Base-by-base conservation (phyloP, 2,113 vertebrate species). In the Misgurnus mizolepis region DNA sequence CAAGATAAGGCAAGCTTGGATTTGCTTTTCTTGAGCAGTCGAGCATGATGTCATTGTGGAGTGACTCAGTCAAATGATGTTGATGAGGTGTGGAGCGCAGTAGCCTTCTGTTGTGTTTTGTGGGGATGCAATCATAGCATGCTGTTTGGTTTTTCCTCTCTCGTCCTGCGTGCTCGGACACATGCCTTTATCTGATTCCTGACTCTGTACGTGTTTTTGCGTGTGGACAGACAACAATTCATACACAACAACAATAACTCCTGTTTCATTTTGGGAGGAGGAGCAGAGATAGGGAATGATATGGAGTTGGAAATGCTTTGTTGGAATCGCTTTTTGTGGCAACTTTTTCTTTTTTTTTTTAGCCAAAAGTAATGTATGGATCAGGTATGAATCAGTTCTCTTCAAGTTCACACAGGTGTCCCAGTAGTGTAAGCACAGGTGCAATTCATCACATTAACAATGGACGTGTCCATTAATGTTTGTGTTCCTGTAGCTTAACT, bases 171-270 rank as follows among this genome's bases (percentile, higher is more conserved):
- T 86, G 84, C 80, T 79, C 68, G 55, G 55, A 82, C 73, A 83
- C 84, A 86, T 67, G 72, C 69, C 47, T 85, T 84, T 77, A 81
- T 85, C 76, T 50, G 27, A 49, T 70, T 74, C 69, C 3, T 22
- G 45, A 76, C 80, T 79, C 71, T 68, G 43, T 6, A 22, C 85
- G 68, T 41, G 22, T 22, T 22, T 22, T 53, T 73, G 55, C 86
- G 45, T 73, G 76, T n/a, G 14, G 66, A 65, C 22, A 62, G 70
- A 74, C 69, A 55, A 53, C 58, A 60, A 62, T 43, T 55, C 40
- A 66, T 27, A 43, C 72, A 74, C 34, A 67, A 64, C 27, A 8
- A 68, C 55, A 34, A 55, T 11, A 58, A 12, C 58, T 39, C 14
- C 62, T 49, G 18, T 62, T 75, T 18, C 43, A 41, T 74, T 61